phyloP scores from a whole-genome alignment of 2,113 vertebrate genomes.

The Gobio gobio region DNA sequence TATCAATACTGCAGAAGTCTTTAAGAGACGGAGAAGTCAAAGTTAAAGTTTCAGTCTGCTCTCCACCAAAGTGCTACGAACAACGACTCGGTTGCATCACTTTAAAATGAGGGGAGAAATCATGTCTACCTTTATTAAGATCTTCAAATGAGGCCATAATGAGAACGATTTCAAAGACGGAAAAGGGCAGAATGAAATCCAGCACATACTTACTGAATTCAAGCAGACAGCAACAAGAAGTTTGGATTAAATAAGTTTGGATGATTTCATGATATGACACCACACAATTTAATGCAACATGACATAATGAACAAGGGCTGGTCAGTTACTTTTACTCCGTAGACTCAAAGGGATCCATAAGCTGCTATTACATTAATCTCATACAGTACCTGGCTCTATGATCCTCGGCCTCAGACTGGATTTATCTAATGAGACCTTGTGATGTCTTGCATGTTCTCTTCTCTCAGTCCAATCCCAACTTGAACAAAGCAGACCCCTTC shows the following conservation, averaged over 20 bases:
- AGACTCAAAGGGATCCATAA: constrained; percentile 56
- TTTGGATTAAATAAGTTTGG: constrained; percentile 1
- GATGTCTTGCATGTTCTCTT: constrained; percentile 65
- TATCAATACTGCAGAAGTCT: constrained; percentile 76
- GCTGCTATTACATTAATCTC: constrained; percentile 67
- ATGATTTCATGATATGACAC: constrained; percentile 16
- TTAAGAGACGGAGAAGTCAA: constrained; percentile 52
- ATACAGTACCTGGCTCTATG: constrained; percentile 60
- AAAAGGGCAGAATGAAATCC: neutral
- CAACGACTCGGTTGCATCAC: constrained; percentile 27
- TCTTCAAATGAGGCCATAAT: constrained; percentile 20
- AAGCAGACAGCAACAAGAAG: neutral
- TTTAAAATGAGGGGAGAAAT: constrained; percentile 26
- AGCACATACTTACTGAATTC: neutral
- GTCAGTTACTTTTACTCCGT: neutral
- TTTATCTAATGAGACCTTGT: constrained; percentile 75
- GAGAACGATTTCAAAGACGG: constrained; percentile 48
- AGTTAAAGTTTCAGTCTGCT: constrained; percentile 22
- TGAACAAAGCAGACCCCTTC: constrained; percentile 60
- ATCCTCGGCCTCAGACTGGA: constrained; percentile 73
- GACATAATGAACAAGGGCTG: neutral
- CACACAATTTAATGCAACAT: neutral
- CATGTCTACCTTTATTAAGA: constrained; percentile 29
- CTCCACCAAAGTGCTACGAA: neutral
- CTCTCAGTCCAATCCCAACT: constrained; percentile 62